A percentile compares a stretch with the other conserved stretches of the same genome.
Conservation (phyloP, 2,888 invertebrate genomes). For the Chymomyza fuscimana region DNA sequence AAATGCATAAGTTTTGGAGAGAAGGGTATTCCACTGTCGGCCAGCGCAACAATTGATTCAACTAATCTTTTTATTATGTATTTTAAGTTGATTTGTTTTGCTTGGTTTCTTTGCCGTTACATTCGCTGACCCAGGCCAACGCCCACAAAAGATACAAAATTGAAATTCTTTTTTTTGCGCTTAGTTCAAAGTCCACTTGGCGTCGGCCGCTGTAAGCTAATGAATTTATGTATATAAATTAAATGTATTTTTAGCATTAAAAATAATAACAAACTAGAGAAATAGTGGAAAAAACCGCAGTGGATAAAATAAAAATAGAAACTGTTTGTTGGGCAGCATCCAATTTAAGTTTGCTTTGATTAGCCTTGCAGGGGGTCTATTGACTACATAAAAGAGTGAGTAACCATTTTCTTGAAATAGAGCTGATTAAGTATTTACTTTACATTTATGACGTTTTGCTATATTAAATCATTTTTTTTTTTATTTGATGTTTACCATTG, state of each 20-base stretch:
- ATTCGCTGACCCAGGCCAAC: conserved; percentile 27
- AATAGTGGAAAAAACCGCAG: neutral
- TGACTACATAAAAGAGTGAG: neutral
- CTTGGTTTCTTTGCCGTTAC: conserved; percentile 40
- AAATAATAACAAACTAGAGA: neutral
- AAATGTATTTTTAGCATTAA: neutral
- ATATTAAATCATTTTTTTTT: too few species aligned
- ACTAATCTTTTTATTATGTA: conserved; percentile 21
- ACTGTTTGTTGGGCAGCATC: conserved; percentile 5
- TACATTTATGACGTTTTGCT: neutral
- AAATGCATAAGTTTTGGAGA: too few species aligned
- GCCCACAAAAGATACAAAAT: conserved; percentile 44
- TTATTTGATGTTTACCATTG: too few species aligned
- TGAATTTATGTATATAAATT: conserved; percentile 1
- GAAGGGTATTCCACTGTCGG: neutral
- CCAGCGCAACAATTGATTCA: neutral
- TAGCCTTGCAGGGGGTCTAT: neutral
- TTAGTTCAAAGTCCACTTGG: conserved; percentile 56
- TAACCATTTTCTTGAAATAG: neutral
- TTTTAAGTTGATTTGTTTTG: conserved; percentile 16
- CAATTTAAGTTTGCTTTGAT: neutral
- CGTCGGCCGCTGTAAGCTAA: conserved; percentile 22
- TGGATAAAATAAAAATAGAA: conserved; percentile 19
- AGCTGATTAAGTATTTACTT: neutral
- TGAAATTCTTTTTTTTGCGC: conserved; percentile 18